phyloP scores from a whole-genome alignment of 2,113 vertebrate species.

The Butastur rufipennis region DNA sequence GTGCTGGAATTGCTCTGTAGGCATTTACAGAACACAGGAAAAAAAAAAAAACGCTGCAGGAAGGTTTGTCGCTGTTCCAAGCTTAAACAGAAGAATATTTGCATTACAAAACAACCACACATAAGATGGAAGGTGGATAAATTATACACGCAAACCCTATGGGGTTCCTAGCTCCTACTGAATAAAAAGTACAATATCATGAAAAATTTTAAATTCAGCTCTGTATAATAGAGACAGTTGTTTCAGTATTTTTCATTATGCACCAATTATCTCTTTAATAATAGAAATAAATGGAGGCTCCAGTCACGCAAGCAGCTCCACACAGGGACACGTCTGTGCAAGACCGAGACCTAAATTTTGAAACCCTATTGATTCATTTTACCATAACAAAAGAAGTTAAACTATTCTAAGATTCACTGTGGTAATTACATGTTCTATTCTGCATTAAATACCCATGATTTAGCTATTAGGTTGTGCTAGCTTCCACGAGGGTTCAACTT shows the following conservation, averaged over 20 bases:
- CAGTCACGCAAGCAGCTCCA: neutral
- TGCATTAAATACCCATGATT: neutral
- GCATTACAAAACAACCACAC: neutral
- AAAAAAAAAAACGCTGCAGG: rapidly evolving
- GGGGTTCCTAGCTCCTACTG: neutral
- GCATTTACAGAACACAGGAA: neutral
- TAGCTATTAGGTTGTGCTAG: neutral
- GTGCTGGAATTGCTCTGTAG: neutral
- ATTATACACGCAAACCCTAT: neutral
- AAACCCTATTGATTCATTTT: neutral
- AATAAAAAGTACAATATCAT: neutral
- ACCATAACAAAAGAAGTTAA: neutral
- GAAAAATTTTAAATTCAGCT: neutral
- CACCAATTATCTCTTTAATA: neutral
- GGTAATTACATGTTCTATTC: neutral
- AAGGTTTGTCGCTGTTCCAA: neutral
- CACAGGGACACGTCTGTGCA: neutral
- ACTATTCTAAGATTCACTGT: neutral
- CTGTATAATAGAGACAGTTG: neutral
- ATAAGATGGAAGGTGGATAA: neutral
- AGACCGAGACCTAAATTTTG: neutral
- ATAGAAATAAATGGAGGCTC: neutral
- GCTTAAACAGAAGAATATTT: neutral
- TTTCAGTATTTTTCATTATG: conserved; percentile 3
- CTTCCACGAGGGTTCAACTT: neutral